Conservation (phyloP, 2,113 vertebrate species). For the Rhynchomys soricoides region DNA sequence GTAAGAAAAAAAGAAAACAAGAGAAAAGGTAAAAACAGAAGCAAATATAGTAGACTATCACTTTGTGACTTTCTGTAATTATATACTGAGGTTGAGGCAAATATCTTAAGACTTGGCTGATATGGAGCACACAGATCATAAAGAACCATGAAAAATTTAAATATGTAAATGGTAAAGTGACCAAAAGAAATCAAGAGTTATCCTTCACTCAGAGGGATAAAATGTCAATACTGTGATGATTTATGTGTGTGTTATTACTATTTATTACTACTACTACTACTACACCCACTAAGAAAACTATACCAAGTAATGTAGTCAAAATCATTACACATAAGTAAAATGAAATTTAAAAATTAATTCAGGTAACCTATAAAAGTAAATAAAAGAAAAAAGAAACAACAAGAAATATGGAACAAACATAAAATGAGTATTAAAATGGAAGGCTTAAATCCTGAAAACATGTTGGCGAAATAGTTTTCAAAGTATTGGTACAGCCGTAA, state of each 20-base stretch:
- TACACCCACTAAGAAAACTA: background rate
- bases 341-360: background rate
- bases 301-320: background rate
- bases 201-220: slow-evolving; percentile 3
- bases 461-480: background rate
- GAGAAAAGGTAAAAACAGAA: background rate
- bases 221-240: slow-evolving; percentile 5
- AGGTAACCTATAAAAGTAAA: background rate
- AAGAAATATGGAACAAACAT: background rate
- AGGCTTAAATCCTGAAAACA: background rate
- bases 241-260: background rate
- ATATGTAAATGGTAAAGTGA: background rate
- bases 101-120: background rate
- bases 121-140: background rate
- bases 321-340: slow-evolving; percentile 9
- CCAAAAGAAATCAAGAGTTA: background rate
- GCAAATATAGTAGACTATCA: background rate
- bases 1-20: background rate
- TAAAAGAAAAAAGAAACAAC: background rate
- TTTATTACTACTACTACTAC: background rate
- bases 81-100: slow-evolving; percentile 14
- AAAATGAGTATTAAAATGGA: slow-evolving; percentile 10
- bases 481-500: background rate
- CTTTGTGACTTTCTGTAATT: background rate
- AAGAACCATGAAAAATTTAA: background rate